Evolutionary conservation across 2,888 invertebrate genomes (phyloP).

Genomic region (Diadromus collaris): DNA sequence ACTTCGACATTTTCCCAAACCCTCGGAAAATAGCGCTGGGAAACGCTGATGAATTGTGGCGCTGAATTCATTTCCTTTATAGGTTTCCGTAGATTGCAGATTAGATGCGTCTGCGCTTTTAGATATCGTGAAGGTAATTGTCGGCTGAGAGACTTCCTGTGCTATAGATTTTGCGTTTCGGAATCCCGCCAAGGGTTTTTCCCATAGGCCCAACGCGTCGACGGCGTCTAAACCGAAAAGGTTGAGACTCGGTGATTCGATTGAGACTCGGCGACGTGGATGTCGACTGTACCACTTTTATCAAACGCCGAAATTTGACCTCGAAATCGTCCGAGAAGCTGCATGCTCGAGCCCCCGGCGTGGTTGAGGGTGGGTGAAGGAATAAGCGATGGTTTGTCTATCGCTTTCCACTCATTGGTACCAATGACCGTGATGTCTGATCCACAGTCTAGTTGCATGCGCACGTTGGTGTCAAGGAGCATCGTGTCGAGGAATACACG

Average conservation of each 20-base stretch:
- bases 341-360: conserved; percentile 38
- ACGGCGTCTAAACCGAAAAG: conserved; percentile 39
- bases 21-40: conserved; percentile 39
- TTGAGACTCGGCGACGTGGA: conserved; percentile 44
- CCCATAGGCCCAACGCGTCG: conserved; percentile 10
- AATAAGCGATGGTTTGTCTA: conserved; percentile 37
- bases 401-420: conserved; percentile 34
- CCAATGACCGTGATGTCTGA: conserved; percentile 49
- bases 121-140: conserved; percentile 25
- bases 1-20: conserved; percentile 39
- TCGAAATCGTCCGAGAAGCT: conserved; percentile 22
- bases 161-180: conserved; percentile 12
- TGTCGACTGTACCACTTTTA: conserved; percentile 38
- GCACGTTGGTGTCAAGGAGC: conserved; percentile 15
- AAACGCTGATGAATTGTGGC: conserved; percentile 32
- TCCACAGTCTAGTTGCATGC: conserved; percentile 45
- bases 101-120: conserved; percentile 10
- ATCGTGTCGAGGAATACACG: conserved; percentile 21
- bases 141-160: conserved; percentile 20
- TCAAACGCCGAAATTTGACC: conserved; percentile 33
- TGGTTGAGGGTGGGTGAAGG: conserved; percentile 38
- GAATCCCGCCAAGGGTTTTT: conserved; percentile 1
- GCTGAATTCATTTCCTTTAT: background rate
- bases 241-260: conserved; percentile 44
- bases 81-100: background rate